phyloP scores from a whole-genome alignment of 2,797 vertebrate genomes.

The Galagoides demidoff region DNA sequence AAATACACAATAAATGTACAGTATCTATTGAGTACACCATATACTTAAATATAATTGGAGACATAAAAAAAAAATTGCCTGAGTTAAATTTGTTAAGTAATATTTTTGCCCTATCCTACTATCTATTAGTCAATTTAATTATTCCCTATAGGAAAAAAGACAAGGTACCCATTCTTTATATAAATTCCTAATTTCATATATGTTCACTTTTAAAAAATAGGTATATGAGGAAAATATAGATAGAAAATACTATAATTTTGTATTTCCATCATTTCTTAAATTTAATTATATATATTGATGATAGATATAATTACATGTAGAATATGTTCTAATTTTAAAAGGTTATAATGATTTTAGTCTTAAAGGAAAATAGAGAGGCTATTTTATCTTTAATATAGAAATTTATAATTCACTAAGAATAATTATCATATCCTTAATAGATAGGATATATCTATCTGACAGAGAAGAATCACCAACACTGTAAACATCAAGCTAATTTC shows the following conservation, averaged over 20 bases:
- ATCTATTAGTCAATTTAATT: background rate
- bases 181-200: background rate
- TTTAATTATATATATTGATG: background rate
- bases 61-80: background rate
- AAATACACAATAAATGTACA: background rate
- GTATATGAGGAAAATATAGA: background rate
- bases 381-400: background rate
- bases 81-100: background rate
- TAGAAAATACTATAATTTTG: background rate
- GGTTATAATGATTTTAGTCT: background rate
- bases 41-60: background rate
- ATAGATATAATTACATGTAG: background rate
- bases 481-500: background rate
- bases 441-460: background rate
- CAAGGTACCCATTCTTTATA: background rate
- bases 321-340: background rate
- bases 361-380: background rate
- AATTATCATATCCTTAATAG: background rate
- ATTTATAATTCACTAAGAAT: background rate
- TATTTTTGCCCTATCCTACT: background rate
- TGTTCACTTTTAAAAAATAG: background rate
- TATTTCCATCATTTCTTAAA: background rate
- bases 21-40: background rate
- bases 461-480: background rate
- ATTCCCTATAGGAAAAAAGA: background rate